phyloP scores from a whole-genome alignment of 2,888 invertebrate genomes.

The Steinernema carpocapsae region DNA sequence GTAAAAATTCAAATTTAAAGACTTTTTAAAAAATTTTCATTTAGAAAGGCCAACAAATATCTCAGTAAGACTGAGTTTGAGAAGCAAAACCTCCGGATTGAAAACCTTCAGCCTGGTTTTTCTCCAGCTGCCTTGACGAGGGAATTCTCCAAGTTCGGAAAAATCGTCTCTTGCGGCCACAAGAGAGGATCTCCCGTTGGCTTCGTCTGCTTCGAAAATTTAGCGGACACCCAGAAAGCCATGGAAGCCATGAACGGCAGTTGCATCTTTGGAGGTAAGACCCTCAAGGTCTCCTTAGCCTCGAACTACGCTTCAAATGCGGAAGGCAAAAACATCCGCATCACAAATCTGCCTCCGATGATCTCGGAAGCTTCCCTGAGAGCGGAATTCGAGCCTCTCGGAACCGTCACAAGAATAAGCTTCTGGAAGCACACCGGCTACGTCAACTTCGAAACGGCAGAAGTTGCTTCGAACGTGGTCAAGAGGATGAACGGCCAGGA shows the following conservation, averaged over 20 bases:
- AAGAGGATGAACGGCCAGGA: neutral
- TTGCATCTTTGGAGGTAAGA: too few relatives aligned
- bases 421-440: neutral
- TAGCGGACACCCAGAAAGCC: neutral
- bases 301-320: neutral
- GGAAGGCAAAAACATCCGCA: neutral
- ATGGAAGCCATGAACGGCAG: neutral
- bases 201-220: neutral
- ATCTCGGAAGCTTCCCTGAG: neutral
- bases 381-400: neutral
- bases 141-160: neutral
- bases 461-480: neutral
- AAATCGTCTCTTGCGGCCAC: neutral
- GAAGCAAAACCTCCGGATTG: neutral
- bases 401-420: neutral
- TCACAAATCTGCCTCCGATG: neutral
- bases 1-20: too few relatives aligned
- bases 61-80: neutral
- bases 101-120: neutral
- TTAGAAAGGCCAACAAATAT: neutral
- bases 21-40: too few relatives aligned
- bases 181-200: neutral
- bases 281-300: neutral
- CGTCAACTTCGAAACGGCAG: slow-evolving; percentile 2
- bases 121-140: neutral